Evolutionary conservation across 2,113 vertebrate species (phyloP).

Genomic region (Siphamia tubifer): DNA sequence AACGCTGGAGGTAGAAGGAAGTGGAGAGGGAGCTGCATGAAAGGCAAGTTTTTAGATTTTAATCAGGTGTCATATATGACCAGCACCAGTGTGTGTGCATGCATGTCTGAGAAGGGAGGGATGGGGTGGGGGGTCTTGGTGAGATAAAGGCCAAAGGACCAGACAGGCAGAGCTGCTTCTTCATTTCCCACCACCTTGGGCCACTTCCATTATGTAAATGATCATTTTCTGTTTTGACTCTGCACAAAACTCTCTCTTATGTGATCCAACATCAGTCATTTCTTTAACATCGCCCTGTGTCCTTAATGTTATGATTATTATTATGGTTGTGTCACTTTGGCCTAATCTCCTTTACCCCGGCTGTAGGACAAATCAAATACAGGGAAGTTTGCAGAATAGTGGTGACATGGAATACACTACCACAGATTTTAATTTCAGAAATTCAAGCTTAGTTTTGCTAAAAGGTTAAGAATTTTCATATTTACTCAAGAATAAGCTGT

Average conservation of each 20-base stretch:
- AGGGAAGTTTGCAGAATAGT: too few species aligned
- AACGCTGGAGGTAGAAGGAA: slow-evolving; percentile 15
- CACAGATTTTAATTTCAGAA: too few species aligned
- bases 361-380: too few species aligned
- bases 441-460: too few species aligned
- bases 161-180: slow-evolving; percentile 36
- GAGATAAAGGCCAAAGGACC: slow-evolving; percentile 51
- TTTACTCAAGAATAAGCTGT: too few species aligned
- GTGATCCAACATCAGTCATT: too few species aligned
- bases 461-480: too few species aligned
- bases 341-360: slow-evolving; percentile 14
- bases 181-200: background rate
- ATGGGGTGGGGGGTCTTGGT: slow-evolving; percentile 28
- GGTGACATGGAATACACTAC: too few species aligned
- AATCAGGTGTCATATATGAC: slow-evolving; percentile 1
- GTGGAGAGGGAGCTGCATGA: slow-evolving; percentile 20
- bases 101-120: slow-evolving; percentile 29
- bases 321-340: too few species aligned
- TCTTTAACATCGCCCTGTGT: too few species aligned
- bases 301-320: too few species aligned
- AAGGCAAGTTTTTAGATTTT: slow-evolving; percentile 9
- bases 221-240: background rate
- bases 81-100: background rate
- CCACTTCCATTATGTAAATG: background rate
- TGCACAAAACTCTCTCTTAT: too few species aligned